Evolutionary conservation across 2,113 vertebrate genomes (phyloP), one percentile per base, ranked within the genome.

Genomic region (Otis tarda): DNA sequence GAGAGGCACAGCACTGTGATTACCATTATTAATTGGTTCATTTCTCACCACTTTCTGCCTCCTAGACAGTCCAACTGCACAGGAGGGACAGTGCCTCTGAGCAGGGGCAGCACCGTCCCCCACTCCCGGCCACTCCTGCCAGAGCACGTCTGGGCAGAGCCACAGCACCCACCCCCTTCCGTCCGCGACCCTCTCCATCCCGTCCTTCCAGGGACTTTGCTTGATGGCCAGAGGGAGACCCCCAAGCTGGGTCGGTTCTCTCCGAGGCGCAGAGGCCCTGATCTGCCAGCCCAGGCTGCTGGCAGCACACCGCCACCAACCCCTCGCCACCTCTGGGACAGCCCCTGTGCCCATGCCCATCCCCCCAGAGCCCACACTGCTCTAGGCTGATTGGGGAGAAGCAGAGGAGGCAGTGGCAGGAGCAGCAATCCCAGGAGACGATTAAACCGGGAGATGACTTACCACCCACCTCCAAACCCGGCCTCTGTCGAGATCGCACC

Each of bases 11-110:
- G 69, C 76, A 64, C 92, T 45, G 0, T 90, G 28, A 95, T 93
- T 86, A 89, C 23, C 53, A 12, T 90, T 89, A 95, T 88, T 95
- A 94, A 89, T 95, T 94, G 76, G 68, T 63, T 80, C 64, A 78
- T 89, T 95, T 75, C 83, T 96, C 31, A 25, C 43, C 86, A 89
- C 88, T 90, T 96, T 96, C 85, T 94, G 73, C 88, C 95, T 90
- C 68, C 83, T 63, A 35, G 86, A 92, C 68, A 93, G 68, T 5
- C 61, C 71, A 75, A 39, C 59, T 39, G 79, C 79, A 69, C 4
- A 0, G 24, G 6, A 28, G 37, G 57, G 74, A 30, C 0, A 0
- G 55, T 7, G 50, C 18, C 74, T 14, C 45, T 10, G 1, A 17
- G 63, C 55, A 79, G 83, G 69, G 67, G 56, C 70, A 78, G 79